Conservation (phyloP, 35 echinoderm and acorn worm genomes). For the Heliocidaris erythrogramma region DNA sequence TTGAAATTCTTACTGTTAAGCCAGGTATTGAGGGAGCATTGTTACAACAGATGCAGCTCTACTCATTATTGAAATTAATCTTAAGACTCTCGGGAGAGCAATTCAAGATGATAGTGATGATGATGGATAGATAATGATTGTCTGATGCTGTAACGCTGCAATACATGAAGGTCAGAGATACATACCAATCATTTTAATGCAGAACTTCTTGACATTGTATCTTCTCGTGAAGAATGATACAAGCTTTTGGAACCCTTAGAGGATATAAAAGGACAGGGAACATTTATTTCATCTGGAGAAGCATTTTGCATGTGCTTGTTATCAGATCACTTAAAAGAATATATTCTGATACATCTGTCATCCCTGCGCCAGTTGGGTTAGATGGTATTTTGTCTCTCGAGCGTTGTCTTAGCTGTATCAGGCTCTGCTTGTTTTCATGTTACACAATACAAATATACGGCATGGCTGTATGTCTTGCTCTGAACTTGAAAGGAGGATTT, state of each 20-base stretch:
- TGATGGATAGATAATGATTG: not conserved
- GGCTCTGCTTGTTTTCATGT: not conserved
- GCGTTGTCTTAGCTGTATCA: not conserved
- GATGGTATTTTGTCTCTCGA: not conserved
- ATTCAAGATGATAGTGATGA: not conserved
- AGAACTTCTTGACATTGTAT: not conserved
- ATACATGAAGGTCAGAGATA: not conserved
- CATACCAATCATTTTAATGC: not conserved
- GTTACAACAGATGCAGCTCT: not conserved
- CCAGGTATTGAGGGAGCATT: not conserved
- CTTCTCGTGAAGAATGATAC: not conserved
- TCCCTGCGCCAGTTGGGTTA: not conserved
- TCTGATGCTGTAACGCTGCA: not conserved
- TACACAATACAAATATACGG: not conserved
- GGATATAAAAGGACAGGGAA: not conserved
- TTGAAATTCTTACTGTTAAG: no score
- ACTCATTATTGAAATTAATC: not conserved
- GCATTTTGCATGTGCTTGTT: not conserved
- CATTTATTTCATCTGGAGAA: not conserved
- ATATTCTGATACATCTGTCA: not conserved
- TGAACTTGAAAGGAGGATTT: not conserved
- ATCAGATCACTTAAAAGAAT: not conserved
- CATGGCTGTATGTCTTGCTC: not conserved
- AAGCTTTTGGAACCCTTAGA: not conserved
- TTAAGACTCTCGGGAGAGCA: not conserved